phyloP scores from a whole-genome alignment of 2,797 vertebrate genomes.

The Notolabrus celidotus region DNA sequence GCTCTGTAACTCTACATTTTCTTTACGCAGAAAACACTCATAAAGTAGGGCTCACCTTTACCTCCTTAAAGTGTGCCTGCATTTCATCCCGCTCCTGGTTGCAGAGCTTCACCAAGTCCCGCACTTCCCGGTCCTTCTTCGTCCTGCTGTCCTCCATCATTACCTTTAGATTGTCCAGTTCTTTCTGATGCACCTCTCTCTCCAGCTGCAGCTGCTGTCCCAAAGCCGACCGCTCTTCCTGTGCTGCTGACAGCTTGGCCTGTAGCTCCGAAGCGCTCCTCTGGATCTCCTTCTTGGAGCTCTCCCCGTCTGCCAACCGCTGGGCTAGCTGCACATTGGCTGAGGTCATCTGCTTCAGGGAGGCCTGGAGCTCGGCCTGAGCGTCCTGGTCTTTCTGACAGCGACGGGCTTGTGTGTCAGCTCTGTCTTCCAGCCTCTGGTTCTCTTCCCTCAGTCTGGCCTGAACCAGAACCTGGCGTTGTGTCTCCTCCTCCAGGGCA shows the following conservation, averaged over 20 bases:
- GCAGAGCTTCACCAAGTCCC: constrained; percentile 85
- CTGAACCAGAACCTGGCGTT: constrained; percentile 81
- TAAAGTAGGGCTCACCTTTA: constrained; percentile 84
- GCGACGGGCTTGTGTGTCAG: constrained; percentile 72
- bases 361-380: constrained; percentile 87
- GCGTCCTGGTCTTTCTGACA: constrained; percentile 84
- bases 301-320: constrained; percentile 87
- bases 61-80: constrained; percentile 81
- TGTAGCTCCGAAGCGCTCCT: constrained; percentile 76
- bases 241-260: constrained; percentile 76
- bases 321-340: constrained; percentile 85
- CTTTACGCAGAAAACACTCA: neutral
- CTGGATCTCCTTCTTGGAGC: constrained; percentile 82
- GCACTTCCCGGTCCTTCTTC: constrained; percentile 79
- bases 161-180: constrained; percentile 83
- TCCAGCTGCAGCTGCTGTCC: constrained; percentile 90
- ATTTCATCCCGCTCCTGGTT: constrained; percentile 87
- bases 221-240: constrained; percentile 84
- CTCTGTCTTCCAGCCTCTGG: constrained; percentile 82
- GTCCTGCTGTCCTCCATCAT: constrained; percentile 80
- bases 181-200: constrained; percentile 90
- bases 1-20: neutral
- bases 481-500: constrained; percentile 84
- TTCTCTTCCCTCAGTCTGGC: constrained; percentile 86
- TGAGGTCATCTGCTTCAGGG: constrained; percentile 85